Evolutionary conservation across 2,113 vertebrate species (phyloP).

Genomic region (Pseudorasbora parva): DNA sequence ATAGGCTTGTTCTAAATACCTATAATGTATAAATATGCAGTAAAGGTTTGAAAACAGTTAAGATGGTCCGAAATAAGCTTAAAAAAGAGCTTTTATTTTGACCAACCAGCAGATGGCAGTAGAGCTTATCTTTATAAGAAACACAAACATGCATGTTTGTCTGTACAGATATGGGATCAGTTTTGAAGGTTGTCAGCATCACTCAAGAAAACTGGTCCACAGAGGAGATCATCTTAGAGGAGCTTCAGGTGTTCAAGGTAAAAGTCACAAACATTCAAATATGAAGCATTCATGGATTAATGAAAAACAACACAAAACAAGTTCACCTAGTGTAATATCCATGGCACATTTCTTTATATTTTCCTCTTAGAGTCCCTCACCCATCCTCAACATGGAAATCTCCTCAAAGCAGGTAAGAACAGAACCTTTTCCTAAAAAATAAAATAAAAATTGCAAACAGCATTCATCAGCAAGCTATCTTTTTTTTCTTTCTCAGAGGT

Average conservation of each 20-base stretch:
- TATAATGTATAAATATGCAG: background rate
- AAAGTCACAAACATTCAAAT: conserved; percentile 36
- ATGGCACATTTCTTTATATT: background rate
- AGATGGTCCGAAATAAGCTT: no score
- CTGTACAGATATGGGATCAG: conserved; percentile 83
- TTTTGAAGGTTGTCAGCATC: conserved; percentile 94
- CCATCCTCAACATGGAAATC: conserved; percentile 88
- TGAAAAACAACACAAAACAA: background rate
- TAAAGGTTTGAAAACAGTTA: background rate
- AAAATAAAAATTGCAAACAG: no score
- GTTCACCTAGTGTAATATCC: background rate
- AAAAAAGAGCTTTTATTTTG: no score
- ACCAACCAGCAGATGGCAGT: conserved; percentile 65
- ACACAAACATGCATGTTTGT: conserved; percentile 9
- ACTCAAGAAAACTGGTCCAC: conserved; percentile 90
- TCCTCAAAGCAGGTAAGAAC: conserved; percentile 91
- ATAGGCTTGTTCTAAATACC: background rate
- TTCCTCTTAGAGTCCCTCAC: conserved; percentile 71
- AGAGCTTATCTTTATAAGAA: background rate
- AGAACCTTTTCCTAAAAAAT: background rate
- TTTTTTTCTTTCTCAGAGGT: background rate
- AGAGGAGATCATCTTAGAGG: conserved; percentile 93
- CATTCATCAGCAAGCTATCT: background rate
- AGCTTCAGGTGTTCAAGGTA: conserved; percentile 93
- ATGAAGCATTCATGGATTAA: background rate